A percentile compares a stretch with the other conserved stretches of the same genome.
Conservation (phyloP, 2,888 invertebrate species). For the Isotomurus palustris region DNA sequence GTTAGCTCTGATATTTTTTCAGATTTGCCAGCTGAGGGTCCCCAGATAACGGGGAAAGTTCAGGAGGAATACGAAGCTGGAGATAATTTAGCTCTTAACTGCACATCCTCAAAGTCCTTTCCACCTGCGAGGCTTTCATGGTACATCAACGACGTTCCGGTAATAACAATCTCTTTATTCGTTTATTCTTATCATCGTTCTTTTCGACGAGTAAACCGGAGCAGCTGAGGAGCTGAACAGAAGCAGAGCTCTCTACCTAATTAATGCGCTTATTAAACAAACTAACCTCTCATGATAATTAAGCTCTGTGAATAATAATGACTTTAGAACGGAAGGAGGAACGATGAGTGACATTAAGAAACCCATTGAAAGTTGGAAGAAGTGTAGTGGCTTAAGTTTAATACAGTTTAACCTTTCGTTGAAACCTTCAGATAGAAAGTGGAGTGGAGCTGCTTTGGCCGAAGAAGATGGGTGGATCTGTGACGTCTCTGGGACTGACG, state of each 20-base stretch:
- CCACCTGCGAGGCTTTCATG: slow-evolving; percentile 44
- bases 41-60: slow-evolving; percentile 42
- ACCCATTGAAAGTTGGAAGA: too few species aligned
- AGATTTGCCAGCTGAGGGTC: slow-evolving; percentile 45
- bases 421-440: slow-evolving; percentile 29
- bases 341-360: too few species aligned
- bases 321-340: too few species aligned
- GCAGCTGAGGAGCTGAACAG: too few species aligned
- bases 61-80: slow-evolving; percentile 43
- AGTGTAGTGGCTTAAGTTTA: too few species aligned
- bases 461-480: background rate
- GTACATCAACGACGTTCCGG: slow-evolving; percentile 43
- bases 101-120: slow-evolving; percentile 40
- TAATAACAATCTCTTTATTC: slow-evolving; percentile 13
- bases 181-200: background rate
- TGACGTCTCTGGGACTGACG: slow-evolving; percentile 17
- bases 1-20: too few species aligned
- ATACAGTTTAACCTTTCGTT: too few species aligned
- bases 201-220: background rate
- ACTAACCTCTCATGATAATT: too few species aligned
- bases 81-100: slow-evolving; percentile 42
- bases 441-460: slow-evolving; percentile 20
- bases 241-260: too few species aligned
- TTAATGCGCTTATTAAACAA: too few species aligned
- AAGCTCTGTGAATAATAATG: too few species aligned